Base-by-base conservation (phyloP, 30 jellyfish, hydroid and myxozoan species). In the Aurelia aurita region DNA sequence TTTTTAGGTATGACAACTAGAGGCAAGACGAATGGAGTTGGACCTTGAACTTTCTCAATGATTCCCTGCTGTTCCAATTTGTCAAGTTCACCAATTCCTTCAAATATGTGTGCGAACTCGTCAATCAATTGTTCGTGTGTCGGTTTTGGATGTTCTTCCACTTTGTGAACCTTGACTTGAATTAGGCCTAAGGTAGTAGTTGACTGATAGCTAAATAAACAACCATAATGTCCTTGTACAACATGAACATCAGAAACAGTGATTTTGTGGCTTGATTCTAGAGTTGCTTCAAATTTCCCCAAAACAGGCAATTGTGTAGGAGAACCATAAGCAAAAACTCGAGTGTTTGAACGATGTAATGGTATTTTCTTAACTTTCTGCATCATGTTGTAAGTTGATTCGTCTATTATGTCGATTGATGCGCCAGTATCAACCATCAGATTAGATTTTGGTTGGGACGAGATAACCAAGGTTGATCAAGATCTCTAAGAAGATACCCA, bases 11-110 rank as follows among this genome's bases (percentile, higher is more conserved):
- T 90, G 6, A 57, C 51, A 4, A 76, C 96, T 2, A 87, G n/a
- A 23, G 96, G 96, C 21, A 72, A 69, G 16, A 87, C 86, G 91
- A 90, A 87, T 19, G 87, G 63, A 19, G 96, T 73, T 7, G 82
- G 81, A 16, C 65, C 90, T 12, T 72, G 74, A 11, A 72, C 96
- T 43, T 49, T 63, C 64, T 80, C 97, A 4, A 81, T 89, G 3
- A 81, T 81, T 44, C 62, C 97, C 4, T 76, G 67, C 39, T 80
- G 34, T 64, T 79, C 95, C 57, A 89, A 76, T 3, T 60, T 54
- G 29, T 79, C 35, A 14, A 47, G 16, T 47, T 47, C 59, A 10
- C 59, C 59, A 47, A 47, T 47, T 10, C 59, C 59, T 8, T 47
- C 16, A 16, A 47, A 47, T 47, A 47, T 47, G 10, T 47, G 14